Base-by-base conservation (phyloP, 1,140 invertebrate genomes). In the Drosophila rufa region DNA sequence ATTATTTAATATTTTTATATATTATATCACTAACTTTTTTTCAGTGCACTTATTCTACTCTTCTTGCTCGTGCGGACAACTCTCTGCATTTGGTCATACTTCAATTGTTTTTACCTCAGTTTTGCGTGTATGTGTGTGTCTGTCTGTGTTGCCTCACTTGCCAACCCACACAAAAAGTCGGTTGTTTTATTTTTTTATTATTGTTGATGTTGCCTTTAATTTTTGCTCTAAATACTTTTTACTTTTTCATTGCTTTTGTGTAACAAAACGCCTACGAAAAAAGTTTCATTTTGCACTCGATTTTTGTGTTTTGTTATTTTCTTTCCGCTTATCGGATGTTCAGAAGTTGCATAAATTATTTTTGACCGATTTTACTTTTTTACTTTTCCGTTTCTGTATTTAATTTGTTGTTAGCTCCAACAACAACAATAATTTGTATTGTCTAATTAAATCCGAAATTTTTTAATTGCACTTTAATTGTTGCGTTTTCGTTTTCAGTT, bases 401-500 rank as follows among this genome's bases (percentile, higher is more conserved):
- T 77, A 25, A 56, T 69, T 58, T 77, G 47, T 68, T 80, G 19
- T 40, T 40, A 19, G 33, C 61, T 56, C 3, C 17, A 33, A 42
- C 59, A 67, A 59, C 25, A 51, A 58, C 42, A 61, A 73, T 47
- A 59, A 33, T 47, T 43, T 7, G 36, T 47, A 47, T 36, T 48
- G 62, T 58, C 30, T 68, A 70, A 78, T 74, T 80, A 70, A 79
- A 60, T 75, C 67, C n/a, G 50, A 80, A 80, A 75, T 46, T 65
- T 87, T 87, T 84, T 90, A 89, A 89, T 89, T 89, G 74, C 62
- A 50, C 60, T 84, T 84, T 87, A 87, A 89, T 89, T 89, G 77
- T 59, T 84, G 48, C 27, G 58, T 69, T 87, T 87, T 69, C 50
- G 53, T 78, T 64, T 80, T 69, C 53, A 74, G 58, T 79, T 78